Percentiles rank a stretch among this genome's conserved stretches.
Evolutionary conservation across 2,113 vertebrate genomes (phyloP).

Genomic region (Toxotes chatareus): DNA sequence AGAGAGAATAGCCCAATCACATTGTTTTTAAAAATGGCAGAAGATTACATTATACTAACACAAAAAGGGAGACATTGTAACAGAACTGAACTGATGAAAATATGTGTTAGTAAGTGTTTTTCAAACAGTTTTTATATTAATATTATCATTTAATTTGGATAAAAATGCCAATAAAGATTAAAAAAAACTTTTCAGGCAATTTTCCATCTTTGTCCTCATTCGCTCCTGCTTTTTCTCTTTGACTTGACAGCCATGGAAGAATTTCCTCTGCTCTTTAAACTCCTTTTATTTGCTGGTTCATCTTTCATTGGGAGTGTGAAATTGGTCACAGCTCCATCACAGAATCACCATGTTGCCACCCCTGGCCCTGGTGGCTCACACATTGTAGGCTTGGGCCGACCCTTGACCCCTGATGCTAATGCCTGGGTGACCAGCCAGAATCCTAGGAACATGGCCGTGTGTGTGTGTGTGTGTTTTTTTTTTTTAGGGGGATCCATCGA

Average conservation of each 20-base stretch:
- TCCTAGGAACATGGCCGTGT: constrained; percentile 33
- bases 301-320: constrained; percentile 73
- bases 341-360: constrained; percentile 59
- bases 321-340: constrained; percentile 68
- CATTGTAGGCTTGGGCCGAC: constrained; percentile 66
- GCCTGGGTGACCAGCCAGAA: constrained; percentile 69
- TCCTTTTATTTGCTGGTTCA: constrained; percentile 66
- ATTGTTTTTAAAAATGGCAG: not conserved
- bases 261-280: constrained; percentile 58
- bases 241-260: constrained; percentile 41
- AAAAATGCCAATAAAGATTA: not conserved
- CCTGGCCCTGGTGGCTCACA: constrained; percentile 49
- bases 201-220: constrained; percentile 1
- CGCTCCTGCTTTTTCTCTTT: constrained; percentile 4
- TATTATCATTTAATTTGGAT: not conserved
- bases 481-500: not conserved
- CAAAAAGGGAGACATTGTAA: not conserved
- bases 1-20: no score
- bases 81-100: not conserved
- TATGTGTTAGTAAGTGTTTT: no score
- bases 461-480: not conserved
- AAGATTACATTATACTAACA: not conserved
- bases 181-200: not conserved
- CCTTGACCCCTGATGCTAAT: constrained; percentile 75
- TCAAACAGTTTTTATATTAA: not conserved